A percentile compares a stretch with the other conserved stretches of the same genome.
Evolutionary conservation across 2,888 invertebrate species (phyloP).

Genomic region (Tenthredo scrophulariae): DNA sequence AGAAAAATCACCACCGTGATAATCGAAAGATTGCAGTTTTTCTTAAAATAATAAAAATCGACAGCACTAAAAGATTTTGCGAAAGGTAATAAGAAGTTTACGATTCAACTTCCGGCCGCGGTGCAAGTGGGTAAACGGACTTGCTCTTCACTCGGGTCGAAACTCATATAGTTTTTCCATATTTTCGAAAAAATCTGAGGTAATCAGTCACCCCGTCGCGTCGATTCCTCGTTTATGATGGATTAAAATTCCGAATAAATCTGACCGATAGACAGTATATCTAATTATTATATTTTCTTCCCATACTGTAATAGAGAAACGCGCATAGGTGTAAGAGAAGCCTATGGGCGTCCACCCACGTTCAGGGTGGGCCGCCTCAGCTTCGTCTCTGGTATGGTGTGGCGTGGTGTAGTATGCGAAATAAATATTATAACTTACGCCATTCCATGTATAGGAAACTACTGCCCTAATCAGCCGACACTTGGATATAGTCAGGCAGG

Average conservation of each 20-base stretch:
- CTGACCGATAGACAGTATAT: background rate
- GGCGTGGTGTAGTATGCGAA: background rate
- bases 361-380: constrained; percentile 37
- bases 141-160: background rate
- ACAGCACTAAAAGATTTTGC: constrained; percentile 15
- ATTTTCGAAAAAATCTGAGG: too few relatives aligned
- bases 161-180: too few relatives aligned
- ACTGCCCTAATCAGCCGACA: constrained; percentile 50
- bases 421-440: constrained; percentile 47
- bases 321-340: background rate
- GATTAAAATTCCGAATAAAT: background rate
- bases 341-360: constrained; percentile 40
- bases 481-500: constrained; percentile 12
- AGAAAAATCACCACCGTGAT: background rate
- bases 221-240: background rate
- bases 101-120: background rate
- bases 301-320: background rate
- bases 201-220: too few relatives aligned
- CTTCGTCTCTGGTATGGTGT: background rate
- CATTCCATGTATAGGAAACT: constrained; percentile 35
- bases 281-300: background rate
- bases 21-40: background rate
- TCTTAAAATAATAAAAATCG: constrained; percentile 14
- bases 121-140: background rate
- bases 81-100: background rate